Conservation (phyloP, 2,888 invertebrate genomes). For the Sisyra terminalis region DNA sequence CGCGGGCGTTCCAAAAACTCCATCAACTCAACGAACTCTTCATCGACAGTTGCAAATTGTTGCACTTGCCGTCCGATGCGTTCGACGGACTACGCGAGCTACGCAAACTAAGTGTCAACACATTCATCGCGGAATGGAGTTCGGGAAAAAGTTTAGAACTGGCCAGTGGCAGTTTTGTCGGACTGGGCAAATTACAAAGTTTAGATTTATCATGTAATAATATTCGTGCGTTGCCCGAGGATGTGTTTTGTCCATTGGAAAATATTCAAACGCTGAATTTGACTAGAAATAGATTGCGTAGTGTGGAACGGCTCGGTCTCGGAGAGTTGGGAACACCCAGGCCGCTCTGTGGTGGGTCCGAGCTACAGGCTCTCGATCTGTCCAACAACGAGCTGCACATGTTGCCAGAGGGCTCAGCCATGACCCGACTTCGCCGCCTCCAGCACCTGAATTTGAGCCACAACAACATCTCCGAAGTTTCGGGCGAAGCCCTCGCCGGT, state of each 20-base stretch:
- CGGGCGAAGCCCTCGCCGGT: slow-evolving; percentile 62
- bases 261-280: slow-evolving; percentile 71
- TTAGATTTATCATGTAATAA: slow-evolving; percentile 74
- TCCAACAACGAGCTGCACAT: slow-evolving; percentile 64
- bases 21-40: slow-evolving; percentile 58
- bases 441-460: slow-evolving; percentile 66
- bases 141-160: slow-evolving; percentile 59
- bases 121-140: slow-evolving; percentile 66
- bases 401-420: slow-evolving; percentile 51
- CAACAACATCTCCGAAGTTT: slow-evolving; percentile 67
- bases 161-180: slow-evolving; percentile 51
- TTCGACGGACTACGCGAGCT: slow-evolving; percentile 68
- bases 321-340: slow-evolving; percentile 19
- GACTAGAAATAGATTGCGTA: slow-evolving; percentile 67
- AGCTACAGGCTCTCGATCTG: slow-evolving; percentile 60
- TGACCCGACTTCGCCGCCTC: slow-evolving; percentile 58
- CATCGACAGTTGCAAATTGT: slow-evolving; percentile 64
- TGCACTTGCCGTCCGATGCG: slow-evolving; percentile 55
- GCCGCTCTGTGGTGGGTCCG: slow-evolving; percentile 48
- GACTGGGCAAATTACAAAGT: slow-evolving; percentile 61
- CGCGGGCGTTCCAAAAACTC: slow-evolving; percentile 53
- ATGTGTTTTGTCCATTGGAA: slow-evolving; percentile 60
- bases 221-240: slow-evolving; percentile 61
- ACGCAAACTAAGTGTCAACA: slow-evolving; percentile 60
- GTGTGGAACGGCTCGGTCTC: slow-evolving; percentile 61